Evolutionary conservation across 2,888 invertebrate genomes (phyloP), one percentile per base, ranked within the genome.

Genomic region (Drosophila atripex): DNA sequence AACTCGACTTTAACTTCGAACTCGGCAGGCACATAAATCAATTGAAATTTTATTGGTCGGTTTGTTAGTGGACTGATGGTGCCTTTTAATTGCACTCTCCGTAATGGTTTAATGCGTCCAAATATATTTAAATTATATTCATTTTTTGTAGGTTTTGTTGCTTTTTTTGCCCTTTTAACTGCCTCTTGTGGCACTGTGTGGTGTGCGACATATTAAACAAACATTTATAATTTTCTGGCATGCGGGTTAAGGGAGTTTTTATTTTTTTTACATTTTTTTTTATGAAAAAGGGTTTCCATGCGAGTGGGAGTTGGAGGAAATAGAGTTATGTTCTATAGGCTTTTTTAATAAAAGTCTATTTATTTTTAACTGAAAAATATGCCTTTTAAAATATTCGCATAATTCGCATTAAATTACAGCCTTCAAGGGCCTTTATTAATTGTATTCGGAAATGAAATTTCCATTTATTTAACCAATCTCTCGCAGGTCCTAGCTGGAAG

Each of bases 1-100:
- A 14, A 21, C 43, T 43, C 4, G 39, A 28, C 30, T 45, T 50
- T 14, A 50, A 23, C 23, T 35, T 69, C 53, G 39, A 4, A 11
- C 38, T n/a, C 61, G 61, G 53, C 38, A 25, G 41, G 39, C 85
- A 56, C 85, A 85, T 85, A 87, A 82, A 87, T 82, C 82, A 82
- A 87, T 87, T 85, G 73, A 71, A 65, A 63, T 82, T 84, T 69
- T 84, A 69, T 80, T 69, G 11, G 57, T 63, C 58, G 54, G 18
- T 43, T 41, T 38, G 66, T 25, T 25, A 25, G 38, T 60, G 52
- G 23, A 21, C 51, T 58, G 53, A 47, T 45, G 63, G 14, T 70
- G 58, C 16, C 41, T 56, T 71, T 80, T 80, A 86, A 86, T 80
- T 80, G 80, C 85, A 66, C 14, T 41, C 39, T 60, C 77, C 77